Percentiles rank a stretch among this genome's conserved stretches.
phyloP scores from a whole-genome alignment of 2,888 invertebrate genomes.

The Ochropleura plecta region DNA sequence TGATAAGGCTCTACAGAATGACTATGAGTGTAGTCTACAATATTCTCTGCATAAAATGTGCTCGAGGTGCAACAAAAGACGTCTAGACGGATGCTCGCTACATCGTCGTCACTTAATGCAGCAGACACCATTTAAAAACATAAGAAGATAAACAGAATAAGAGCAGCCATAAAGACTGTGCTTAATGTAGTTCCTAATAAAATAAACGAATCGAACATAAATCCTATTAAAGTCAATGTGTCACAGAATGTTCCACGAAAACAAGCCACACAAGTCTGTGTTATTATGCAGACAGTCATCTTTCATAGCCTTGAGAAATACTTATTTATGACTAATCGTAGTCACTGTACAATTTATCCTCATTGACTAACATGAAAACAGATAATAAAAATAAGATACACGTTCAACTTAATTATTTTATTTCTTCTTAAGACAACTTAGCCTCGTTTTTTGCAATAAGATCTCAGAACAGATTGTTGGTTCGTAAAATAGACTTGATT shows the following conservation, averaged over 20 bases:
- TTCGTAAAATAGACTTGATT: background rate
- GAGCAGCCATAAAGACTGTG: conserved; percentile 17
- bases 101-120: conserved; percentile 22
- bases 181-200: conserved; percentile 30
- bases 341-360: conserved; percentile 75
- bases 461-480: background rate
- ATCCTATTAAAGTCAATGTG: conserved; percentile 62
- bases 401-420: conserved; percentile 37
- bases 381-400: conserved; percentile 59
- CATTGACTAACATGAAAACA: conserved; percentile 68
- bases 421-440: conserved; percentile 25
- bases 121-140: conserved; percentile 28
- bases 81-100: conserved; percentile 34
- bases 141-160: conserved; percentile 39
- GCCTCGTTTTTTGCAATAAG: conserved; percentile 8
- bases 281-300: conserved; percentile 72
- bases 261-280: conserved; percentile 68
- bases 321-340: conserved; percentile 78
- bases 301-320: conserved; percentile 78
- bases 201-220: conserved; percentile 55
- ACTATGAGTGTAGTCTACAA: conserved; percentile 2
- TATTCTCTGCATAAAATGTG: conserved; percentile 11
- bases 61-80: conserved; percentile 34
- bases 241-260: conserved; percentile 73
- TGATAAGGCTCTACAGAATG: background rate